Evolutionary conservation across 2,113 vertebrate genomes (phyloP).

Genomic region (Axis porcinus): DNA sequence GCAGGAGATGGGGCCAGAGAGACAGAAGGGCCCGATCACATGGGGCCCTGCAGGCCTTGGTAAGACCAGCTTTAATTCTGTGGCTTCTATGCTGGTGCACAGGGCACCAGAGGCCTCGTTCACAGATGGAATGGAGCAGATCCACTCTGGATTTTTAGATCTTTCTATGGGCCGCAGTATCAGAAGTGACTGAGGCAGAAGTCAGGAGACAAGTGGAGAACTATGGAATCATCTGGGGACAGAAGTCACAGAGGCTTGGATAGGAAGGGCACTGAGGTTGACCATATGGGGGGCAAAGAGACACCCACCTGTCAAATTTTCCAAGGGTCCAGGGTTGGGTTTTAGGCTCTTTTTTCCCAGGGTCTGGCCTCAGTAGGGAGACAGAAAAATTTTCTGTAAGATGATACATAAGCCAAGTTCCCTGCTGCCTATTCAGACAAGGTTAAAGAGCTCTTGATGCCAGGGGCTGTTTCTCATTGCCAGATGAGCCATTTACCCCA

Average conservation of each 20-base stretch:
- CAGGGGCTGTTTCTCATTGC: conserved; percentile 23
- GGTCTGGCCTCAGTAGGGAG: background rate
- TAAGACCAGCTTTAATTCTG: background rate
- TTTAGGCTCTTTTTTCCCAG: background rate
- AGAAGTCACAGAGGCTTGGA: background rate
- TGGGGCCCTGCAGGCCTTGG: accelerated
- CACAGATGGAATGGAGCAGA: accelerated
- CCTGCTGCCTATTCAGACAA: background rate
- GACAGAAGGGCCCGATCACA: background rate
- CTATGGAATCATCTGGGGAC: accelerated
- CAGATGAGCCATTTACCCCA: conserved; percentile 41
- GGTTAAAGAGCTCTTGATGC: background rate
- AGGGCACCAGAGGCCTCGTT: no score
- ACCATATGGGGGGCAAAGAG: background rate
- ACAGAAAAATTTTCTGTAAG: background rate
- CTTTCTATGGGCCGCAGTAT: background rate
- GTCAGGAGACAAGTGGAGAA: background rate
- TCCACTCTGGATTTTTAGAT: background rate
- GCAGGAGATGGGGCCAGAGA: background rate
- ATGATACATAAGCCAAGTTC: background rate
- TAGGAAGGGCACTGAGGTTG: background rate
- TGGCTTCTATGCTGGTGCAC: accelerated
- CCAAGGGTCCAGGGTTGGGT: background rate
- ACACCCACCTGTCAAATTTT: background rate
- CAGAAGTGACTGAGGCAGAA: background rate